A percentile compares a stretch with the other conserved stretches of the same genome.
phyloP scores from a whole-genome alignment of 2,888 invertebrate species.

The Trachelus stipa region DNA sequence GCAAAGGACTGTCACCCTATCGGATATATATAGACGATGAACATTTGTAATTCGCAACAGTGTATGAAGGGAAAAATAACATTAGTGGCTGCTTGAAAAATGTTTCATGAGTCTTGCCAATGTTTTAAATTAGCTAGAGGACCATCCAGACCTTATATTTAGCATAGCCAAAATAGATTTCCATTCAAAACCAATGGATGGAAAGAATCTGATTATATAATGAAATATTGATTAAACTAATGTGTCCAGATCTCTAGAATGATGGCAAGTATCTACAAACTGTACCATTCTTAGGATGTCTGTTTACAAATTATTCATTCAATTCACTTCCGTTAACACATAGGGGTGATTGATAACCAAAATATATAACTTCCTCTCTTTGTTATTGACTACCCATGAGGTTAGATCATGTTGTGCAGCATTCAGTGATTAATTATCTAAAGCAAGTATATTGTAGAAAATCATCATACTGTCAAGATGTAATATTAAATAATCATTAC shows the following conservation, averaged over 20 bases:
- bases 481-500: neutral
- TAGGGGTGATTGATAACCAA: neutral
- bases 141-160: conserved; percentile 2
- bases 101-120: neutral
- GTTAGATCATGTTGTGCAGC: neutral
- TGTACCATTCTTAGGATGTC: neutral
- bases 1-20: neutral
- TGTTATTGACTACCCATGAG: neutral
- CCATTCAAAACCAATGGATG: neutral
- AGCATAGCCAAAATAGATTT: neutral
- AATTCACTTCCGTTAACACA: neutral
- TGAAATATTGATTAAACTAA: too few species aligned
- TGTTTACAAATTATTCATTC: neutral
- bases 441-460: neutral
- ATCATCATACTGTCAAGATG: neutral
- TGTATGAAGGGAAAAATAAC: neutral
- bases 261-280: neutral
- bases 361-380: neutral
- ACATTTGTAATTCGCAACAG: neutral
- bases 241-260: too few species aligned
- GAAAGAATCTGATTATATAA: conserved; percentile 2
- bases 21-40: neutral
- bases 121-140: conserved; percentile 1
- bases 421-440: neutral
- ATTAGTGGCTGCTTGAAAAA: neutral